phyloP scores from a whole-genome alignment of 2,113 vertebrate genomes.

The Crypturellus undulatus region DNA sequence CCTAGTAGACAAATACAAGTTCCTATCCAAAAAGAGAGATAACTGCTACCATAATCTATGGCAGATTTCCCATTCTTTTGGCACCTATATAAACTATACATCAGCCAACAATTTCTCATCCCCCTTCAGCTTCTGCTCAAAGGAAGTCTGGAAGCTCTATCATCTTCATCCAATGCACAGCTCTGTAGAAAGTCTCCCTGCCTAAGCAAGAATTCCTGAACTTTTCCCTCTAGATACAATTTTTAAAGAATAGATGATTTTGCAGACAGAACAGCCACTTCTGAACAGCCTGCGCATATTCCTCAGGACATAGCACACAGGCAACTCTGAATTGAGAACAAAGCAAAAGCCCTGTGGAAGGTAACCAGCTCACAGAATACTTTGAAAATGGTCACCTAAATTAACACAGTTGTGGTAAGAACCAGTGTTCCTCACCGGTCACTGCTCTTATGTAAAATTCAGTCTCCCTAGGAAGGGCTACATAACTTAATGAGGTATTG shows the following conservation, averaged over 20 bases:
- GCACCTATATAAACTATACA: not conserved
- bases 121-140: not conserved
- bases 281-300: not conserved
- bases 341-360: not conserved
- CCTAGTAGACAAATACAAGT: not conserved
- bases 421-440: not conserved
- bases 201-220: not conserved
- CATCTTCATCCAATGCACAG: not conserved
- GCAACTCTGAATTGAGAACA: not conserved
- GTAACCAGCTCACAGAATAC: not conserved
- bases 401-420: not conserved
- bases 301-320: not conserved
- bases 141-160: slow-evolving; percentile 1
- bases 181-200: not conserved
- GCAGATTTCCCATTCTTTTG: not conserved
- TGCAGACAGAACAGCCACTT: not conserved
- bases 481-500: not conserved
- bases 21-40: not conserved
- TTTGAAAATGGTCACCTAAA: slow-evolving; percentile 4
- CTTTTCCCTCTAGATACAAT: not conserved
- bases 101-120: not conserved
- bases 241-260: slow-evolving; percentile 25
- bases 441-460: not conserved
- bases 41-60: not conserved
- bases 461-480: not conserved